These are phyloP conservation scores for Misgurnus anguillicaudatus DNA, from an alignment of 2,113 vertebrate species.

Conservation along the genomic window DNA sequence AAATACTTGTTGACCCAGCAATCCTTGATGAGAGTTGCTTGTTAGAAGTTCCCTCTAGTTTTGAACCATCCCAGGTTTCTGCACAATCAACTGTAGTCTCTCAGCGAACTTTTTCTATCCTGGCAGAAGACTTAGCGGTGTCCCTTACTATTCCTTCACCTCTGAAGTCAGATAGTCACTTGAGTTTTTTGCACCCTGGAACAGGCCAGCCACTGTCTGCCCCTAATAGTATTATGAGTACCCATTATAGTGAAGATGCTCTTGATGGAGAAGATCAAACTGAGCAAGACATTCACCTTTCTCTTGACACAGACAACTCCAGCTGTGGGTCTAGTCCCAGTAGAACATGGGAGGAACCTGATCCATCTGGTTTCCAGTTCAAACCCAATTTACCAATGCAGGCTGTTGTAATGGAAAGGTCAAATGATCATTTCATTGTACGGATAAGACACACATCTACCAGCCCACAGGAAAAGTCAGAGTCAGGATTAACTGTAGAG, in stretches of 20 bases:
- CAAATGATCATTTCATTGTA: conserved; percentile 94
- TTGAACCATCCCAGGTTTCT: conserved; percentile 62
- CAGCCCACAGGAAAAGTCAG: conserved; percentile 40
- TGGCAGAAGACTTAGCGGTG: conserved; percentile 92
- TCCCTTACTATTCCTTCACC: conserved; percentile 95
- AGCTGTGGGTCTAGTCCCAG: conserved; percentile 83
- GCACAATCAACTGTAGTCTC: conserved; percentile 64
- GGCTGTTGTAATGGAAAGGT: conserved; percentile 93
- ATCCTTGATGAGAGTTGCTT: conserved; percentile 93
- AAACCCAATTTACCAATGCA: conserved; percentile 90
- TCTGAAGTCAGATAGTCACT: conserved; percentile 92
- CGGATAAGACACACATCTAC: conserved; percentile 83
- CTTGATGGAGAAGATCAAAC: conserved; percentile 90
- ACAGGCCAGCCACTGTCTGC: conserved; percentile 64
- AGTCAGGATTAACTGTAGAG: conserved; percentile 40
- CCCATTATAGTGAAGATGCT: conserved; percentile 89
- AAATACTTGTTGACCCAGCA: conserved; percentile 80
- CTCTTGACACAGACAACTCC: conserved; percentile 93
- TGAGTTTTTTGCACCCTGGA: conserved; percentile 87
- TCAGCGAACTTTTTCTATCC: conserved; percentile 81
- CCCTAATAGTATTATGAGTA: conserved; percentile 84
- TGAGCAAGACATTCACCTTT: conserved; percentile 92
- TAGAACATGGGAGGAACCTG: conserved; percentile 65
- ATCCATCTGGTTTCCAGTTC: conserved; percentile 78
- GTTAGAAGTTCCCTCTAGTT: conserved; percentile 83